phyloP scores from a whole-genome alignment of 2,113 vertebrate species.

The Aphyosemion australe region DNA sequence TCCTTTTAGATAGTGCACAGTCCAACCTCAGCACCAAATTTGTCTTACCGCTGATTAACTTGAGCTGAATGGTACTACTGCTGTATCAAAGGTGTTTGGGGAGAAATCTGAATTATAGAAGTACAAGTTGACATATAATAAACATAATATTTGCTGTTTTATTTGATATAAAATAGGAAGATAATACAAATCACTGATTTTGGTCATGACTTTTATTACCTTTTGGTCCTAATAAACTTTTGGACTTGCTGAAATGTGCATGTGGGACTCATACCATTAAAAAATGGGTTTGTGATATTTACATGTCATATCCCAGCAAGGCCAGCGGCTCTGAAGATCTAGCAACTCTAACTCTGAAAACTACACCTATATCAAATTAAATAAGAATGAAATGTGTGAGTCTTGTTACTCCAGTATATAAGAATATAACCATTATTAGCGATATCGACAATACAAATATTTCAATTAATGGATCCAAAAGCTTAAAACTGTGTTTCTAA shows the following conservation, averaged over 20 bases:
- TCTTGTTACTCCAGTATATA: no score
- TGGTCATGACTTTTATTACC: no score
- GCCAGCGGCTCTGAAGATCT: neutral
- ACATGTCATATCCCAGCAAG: neutral
- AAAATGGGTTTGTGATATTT: neutral
- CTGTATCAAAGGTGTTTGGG: neutral
- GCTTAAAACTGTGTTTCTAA: no score
- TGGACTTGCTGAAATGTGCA: no score
- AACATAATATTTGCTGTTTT: neutral
- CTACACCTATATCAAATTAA: no score
- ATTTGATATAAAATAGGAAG: neutral
- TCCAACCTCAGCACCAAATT: conserved; percentile 24
- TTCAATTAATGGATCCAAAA: no score
- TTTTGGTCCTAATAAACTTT: no score
- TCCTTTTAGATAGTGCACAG: conserved; percentile 38
- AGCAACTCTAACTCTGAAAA: neutral
- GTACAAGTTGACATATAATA: neutral
- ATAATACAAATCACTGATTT: no score
- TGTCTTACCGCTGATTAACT: conserved; percentile 1
- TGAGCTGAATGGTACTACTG: conserved; percentile 10
- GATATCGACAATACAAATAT: no score
- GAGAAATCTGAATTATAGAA: neutral
- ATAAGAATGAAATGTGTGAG: no score
- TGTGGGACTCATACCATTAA: neutral
- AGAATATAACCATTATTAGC: no score